These are phyloP conservation scores for Ptyas mucosa DNA, from an alignment of 2,113 vertebrate genomes.

Conservation along the genomic window DNA sequence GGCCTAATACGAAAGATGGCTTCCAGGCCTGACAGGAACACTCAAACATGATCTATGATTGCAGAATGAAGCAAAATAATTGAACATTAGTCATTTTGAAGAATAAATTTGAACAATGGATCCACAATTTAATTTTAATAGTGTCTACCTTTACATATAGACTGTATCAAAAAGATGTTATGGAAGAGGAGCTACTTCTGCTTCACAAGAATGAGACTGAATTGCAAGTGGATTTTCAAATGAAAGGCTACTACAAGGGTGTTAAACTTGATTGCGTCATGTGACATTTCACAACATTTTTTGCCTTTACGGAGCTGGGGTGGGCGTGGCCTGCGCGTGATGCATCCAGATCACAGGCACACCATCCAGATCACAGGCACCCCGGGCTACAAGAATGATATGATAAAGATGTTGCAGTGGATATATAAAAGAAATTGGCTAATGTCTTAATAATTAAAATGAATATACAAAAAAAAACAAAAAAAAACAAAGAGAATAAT, in stretches of 20 bases:
- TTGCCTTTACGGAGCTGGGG: too few species aligned
- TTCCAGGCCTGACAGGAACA: not conserved
- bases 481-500: not conserved
- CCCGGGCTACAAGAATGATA: not conserved
- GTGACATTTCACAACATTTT: too few species aligned
- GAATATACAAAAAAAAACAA: not conserved
- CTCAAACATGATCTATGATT: not conserved
- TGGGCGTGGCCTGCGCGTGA: too few species aligned
- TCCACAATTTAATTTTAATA: not conserved
- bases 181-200: not conserved
- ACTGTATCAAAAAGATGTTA: not conserved
- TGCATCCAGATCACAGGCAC: too few species aligned
- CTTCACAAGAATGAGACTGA: not conserved
- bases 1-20: too few species aligned
- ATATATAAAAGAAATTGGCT: not conserved
- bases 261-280: too few species aligned
- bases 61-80: not conserved
- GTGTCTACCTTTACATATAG: not conserved
- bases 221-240: not conserved
- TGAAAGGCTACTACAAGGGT: not conserved
- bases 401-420: not conserved
- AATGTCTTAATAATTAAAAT: not conserved
- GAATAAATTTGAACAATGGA: not conserved
- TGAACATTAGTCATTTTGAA: not conserved
- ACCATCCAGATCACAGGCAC: too few species aligned